Evolutionary conservation across 2,888 invertebrate species (phyloP).

Genomic region (Tillus elongatus): DNA sequence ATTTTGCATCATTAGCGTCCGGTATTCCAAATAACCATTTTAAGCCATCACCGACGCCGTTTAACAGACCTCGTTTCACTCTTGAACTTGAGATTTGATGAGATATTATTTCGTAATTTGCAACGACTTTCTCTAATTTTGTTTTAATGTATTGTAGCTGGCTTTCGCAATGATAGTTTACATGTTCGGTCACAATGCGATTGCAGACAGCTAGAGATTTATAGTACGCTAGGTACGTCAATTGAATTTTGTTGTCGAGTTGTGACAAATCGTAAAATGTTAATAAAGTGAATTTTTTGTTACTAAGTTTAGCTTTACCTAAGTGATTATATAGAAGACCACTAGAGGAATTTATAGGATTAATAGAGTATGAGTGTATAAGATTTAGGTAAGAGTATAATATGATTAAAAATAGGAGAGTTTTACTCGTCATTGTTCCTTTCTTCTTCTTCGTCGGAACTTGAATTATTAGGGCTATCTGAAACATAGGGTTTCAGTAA

Average conservation of each 20-base stretch:
- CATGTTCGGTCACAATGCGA: background rate
- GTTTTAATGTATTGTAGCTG: background rate
- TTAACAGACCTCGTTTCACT: too few species aligned
- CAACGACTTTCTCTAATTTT: background rate
- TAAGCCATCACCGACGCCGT: too few species aligned
- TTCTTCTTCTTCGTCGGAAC: background rate
- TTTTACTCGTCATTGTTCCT: background rate
- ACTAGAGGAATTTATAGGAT: constrained; percentile 1
- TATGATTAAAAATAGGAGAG: background rate
- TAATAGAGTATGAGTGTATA: background rate
- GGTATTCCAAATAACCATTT: too few species aligned
- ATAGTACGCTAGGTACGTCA: background rate
- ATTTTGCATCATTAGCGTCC: too few species aligned
- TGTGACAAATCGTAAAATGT: background rate
- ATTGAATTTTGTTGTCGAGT: background rate
- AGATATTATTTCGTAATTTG: too few species aligned
- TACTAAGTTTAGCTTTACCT: background rate
- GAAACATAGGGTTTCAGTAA: constrained; percentile 2
- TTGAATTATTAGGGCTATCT: background rate
- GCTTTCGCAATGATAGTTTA: constrained; percentile 3
- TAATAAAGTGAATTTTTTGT: background rate
- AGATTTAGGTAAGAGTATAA: background rate
- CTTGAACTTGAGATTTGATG: too few species aligned
- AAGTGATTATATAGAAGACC: constrained; percentile 1
- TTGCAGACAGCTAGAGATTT: constrained; percentile 2